Conservation (phyloP, 2,113 vertebrate species). For the Onychostoma macrolepis region DNA sequence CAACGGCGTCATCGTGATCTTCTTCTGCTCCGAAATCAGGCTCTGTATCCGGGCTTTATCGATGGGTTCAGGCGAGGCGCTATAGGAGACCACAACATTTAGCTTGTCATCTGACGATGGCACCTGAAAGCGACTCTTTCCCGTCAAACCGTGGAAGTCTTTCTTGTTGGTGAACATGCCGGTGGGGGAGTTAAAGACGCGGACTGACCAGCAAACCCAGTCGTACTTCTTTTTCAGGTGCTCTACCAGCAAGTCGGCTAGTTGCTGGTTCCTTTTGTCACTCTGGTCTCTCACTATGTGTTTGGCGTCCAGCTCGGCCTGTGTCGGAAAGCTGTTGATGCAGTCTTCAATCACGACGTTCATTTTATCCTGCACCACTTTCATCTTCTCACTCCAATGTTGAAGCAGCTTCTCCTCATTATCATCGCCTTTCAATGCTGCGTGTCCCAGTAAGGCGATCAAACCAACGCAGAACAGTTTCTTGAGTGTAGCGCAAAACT, state of each 20-base stretch:
- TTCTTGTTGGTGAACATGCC: constrained; percentile 66
- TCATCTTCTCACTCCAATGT: constrained; percentile 76
- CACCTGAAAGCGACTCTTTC: constrained; percentile 76
- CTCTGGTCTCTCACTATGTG: constrained; percentile 66
- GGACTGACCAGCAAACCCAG: constrained; percentile 80
- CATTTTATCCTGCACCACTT: constrained; percentile 73
- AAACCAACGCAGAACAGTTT: constrained; percentile 79
- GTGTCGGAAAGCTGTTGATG: constrained; percentile 71
- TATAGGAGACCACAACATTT: constrained; percentile 75
- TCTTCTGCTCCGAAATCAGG: constrained; percentile 72
- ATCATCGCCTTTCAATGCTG: constrained; percentile 67
- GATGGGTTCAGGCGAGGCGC: constrained; percentile 73
- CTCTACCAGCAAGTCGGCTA: constrained; percentile 68
- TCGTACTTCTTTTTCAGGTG: constrained; percentile 74
- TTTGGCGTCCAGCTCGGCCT: constrained; percentile 69
- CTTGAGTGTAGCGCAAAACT: constrained; percentile 77
- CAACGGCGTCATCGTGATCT: constrained; percentile 50
- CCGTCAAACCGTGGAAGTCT: constrained; percentile 66
- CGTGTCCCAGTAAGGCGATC: constrained; percentile 75
- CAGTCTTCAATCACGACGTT: constrained; percentile 73
- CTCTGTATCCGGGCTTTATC: constrained; percentile 67
- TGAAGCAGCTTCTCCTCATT: constrained; percentile 72
- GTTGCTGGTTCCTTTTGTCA: constrained; percentile 65
- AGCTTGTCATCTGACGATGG: constrained; percentile 64
- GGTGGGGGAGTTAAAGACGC: constrained; percentile 66